A percentile compares a stretch with the other conserved stretches of the same genome.
These are phyloP conservation scores for Camponotus fellah DNA, from an alignment of 2,888 invertebrate species.

Conservation along the genomic window DNA sequence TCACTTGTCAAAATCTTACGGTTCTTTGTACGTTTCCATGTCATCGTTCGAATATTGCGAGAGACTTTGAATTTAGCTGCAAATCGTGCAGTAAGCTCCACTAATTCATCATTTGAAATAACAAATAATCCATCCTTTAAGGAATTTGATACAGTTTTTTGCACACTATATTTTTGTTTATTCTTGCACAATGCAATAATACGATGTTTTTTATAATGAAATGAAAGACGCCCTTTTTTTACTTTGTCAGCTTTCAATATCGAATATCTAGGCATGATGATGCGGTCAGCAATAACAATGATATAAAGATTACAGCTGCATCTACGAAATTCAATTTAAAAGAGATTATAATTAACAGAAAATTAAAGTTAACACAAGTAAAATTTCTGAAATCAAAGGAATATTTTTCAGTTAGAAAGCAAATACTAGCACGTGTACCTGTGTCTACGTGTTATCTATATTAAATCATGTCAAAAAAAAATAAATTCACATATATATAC, in stretches of 20 bases:
- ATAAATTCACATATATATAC: background rate
- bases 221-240: background rate
- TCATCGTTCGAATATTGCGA: background rate
- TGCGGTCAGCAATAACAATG: background rate
- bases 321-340: background rate
- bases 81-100: background rate
- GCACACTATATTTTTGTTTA: background rate
- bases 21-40: too few relatives aligned
- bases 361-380: background rate
- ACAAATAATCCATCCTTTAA: background rate
- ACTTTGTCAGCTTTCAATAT: background rate
- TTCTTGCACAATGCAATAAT: background rate
- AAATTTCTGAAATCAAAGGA: background rate
- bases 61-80: background rate
- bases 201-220: background rate
- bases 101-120: background rate
- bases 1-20: background rate
- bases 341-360: background rate
- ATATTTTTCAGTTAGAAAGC: background rate
- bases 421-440: background rate
- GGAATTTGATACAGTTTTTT: background rate
- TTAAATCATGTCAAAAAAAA: background rate
- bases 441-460: background rate
- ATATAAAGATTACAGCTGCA: background rate
- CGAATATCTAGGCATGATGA: background rate